A percentile compares a stretch with the other conserved stretches of the same genome.
These are phyloP conservation scores for Acromyrmex heyeri DNA, from an alignment of 1,140 invertebrate species.

Conservation along the genomic window DNA sequence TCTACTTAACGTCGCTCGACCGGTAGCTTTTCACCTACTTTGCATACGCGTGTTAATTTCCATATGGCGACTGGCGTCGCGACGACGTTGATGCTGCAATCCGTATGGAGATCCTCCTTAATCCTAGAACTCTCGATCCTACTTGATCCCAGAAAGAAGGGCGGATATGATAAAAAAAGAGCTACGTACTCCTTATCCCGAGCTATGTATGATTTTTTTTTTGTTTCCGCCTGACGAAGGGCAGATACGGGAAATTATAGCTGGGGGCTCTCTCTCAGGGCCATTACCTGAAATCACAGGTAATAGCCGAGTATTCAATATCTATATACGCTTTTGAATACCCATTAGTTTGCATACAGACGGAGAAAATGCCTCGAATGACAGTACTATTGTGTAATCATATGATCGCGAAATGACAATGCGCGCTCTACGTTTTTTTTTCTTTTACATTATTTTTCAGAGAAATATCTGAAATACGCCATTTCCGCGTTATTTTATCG, in stretches of 20 bases:
- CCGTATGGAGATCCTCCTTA: background rate
- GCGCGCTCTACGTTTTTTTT: background rate
- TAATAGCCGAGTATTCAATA: conserved; percentile 5
- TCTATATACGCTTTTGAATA: background rate
- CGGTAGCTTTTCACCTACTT: background rate
- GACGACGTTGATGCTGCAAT: background rate
- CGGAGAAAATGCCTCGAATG: background rate
- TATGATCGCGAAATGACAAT: background rate
- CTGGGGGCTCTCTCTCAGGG: background rate
- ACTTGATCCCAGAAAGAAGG: background rate
- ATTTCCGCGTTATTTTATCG: background rate
- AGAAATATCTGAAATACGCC: background rate
- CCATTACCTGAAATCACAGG: background rate
- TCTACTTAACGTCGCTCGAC: background rate
- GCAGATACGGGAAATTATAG: conserved; percentile 2
- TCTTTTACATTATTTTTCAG: background rate
- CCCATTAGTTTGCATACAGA: background rate
- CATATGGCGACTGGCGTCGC: background rate
- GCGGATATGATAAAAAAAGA: background rate
- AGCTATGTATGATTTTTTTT: background rate
- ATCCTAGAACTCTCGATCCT: background rate
- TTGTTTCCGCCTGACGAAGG: background rate
- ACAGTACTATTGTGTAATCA: background rate
- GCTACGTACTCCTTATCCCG: background rate
- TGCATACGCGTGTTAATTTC: conserved; percentile 24